phyloP scores from a whole-genome alignment of 2,888 invertebrate genomes.

The Cantharis lateralis region DNA sequence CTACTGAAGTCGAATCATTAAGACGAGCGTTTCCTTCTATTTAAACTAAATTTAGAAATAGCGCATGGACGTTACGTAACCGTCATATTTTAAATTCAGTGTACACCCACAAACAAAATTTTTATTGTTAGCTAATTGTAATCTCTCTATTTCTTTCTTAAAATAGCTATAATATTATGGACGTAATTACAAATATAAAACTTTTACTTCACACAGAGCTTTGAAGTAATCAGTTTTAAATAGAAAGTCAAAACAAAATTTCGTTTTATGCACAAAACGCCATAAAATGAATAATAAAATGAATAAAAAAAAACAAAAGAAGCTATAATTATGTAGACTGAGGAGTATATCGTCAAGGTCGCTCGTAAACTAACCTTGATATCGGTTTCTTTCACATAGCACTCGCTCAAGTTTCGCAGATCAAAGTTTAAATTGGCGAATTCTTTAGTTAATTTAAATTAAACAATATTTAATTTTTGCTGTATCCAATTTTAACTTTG shows the following conservation, averaged over 20 bases:
- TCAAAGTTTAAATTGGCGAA: constrained; percentile 11
- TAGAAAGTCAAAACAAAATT: constrained; percentile 7
- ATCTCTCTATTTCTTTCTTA: constrained; percentile 20
- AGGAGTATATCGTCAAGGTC: constrained; percentile 41
- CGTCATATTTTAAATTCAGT: constrained; percentile 27
- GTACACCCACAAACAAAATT: constrained; percentile 25
- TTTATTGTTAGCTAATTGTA: constrained; percentile 22
- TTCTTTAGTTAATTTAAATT: background rate
- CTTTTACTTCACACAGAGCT: constrained; percentile 12
- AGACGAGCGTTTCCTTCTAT: constrained; percentile 21
- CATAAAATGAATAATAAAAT: background rate
- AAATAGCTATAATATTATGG: background rate
- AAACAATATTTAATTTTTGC: background rate
- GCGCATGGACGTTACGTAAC: constrained; percentile 25
- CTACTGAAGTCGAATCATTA: background rate
- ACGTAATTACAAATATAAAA: constrained; percentile 1
- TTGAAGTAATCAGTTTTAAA: constrained; percentile 3
- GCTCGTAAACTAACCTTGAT: constrained; percentile 43
- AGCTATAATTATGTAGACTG: constrained; percentile 28
- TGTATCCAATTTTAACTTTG: background rate
- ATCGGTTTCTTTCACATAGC: constrained; percentile 41
- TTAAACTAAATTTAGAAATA: constrained; percentile 30
- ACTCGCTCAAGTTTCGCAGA: constrained; percentile 16
- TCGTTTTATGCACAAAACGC: background rate
- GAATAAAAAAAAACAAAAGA: constrained; percentile 18